Evolutionary conservation across 2,113 vertebrate species (phyloP), one percentile per base, ranked within the genome.

Genomic region (Fregetta grallaria): DNA sequence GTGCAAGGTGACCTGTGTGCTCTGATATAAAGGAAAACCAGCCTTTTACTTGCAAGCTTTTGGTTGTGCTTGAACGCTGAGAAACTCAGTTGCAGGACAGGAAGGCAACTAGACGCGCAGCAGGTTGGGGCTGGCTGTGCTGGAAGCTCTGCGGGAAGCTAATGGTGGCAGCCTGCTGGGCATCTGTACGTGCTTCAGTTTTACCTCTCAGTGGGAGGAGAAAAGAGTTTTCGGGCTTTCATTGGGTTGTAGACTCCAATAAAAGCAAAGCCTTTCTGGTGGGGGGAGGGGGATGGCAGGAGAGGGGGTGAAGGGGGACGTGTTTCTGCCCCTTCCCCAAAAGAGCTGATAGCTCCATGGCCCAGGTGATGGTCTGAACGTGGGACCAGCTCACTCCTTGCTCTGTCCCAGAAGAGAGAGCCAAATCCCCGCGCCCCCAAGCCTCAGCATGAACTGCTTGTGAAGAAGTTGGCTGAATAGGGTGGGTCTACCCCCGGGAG

Each of bases 21-120:
- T 56, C 32, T 40, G 23, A n/a, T 16, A 6, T 3, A 10, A 86
- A 38, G 42, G 32, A 72, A 45, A 86, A 56, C 10, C 18, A 72
- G 27, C 44, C 67, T 86, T 95, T 91, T 89, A 84, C 94, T 88
- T 93, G 59, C 78, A 88, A 91, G 65, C 68, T 83, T 71, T 77
- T 90, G 32, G 68, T 92, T 96, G 85, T 83, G 86, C 77, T 87
- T 89, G 92, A 94, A 59, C 81, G 61, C 49, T 56, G 32, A 75
- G 93, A 75, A 90, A 86, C 92, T 52, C 78, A 68, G 66, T 44
- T 45, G 84, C 52, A 92, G 93, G 94, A 82, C 11, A 72, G 63
- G 55, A 77, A 73, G 65, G 93, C 36, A 88, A 79, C 75, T 86
- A 68, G 30, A 50, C 10, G 17, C 8, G 15, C 56, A 81, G 90